Evolutionary conservation across 2,797 vertebrate species (phyloP).

Genomic region (Ara ararauna): DNA sequence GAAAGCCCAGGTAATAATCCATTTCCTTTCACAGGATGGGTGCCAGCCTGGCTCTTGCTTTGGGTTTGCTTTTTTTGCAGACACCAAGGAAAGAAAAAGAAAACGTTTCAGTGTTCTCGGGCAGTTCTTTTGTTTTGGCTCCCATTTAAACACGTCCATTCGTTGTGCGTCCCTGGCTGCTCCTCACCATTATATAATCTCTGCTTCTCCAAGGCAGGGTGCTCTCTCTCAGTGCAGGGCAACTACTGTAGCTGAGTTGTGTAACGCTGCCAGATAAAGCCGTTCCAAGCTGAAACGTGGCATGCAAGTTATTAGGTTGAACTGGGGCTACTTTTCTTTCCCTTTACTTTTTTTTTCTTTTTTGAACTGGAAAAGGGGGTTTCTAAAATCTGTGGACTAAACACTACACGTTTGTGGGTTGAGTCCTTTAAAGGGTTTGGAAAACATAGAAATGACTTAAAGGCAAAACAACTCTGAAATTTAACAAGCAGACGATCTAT

Average conservation of each 20-base stretch:
- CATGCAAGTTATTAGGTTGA: slow-evolving; percentile 50
- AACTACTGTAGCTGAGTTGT: slow-evolving; percentile 36
- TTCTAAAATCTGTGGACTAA: not conserved
- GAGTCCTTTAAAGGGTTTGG: not conserved
- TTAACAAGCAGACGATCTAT: not conserved
- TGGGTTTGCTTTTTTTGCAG: not conserved
- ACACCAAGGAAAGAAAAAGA: slow-evolving; percentile 29
- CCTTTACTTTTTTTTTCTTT: not conserved
- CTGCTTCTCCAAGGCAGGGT: slow-evolving; percentile 60
- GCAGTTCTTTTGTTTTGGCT: slow-evolving; percentile 42
- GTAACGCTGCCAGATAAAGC: slow-evolving; percentile 48
- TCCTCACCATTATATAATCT: slow-evolving; percentile 45
- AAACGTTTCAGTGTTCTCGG: not conserved
- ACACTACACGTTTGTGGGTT: not conserved
- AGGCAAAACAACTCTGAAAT: not conserved
- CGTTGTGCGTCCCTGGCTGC: slow-evolving; percentile 7
- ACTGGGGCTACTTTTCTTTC: not conserved
- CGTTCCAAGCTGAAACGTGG: slow-evolving; percentile 56
- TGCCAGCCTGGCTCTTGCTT: slow-evolving; percentile 28
- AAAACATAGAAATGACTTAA: not conserved
- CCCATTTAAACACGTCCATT: slow-evolving; percentile 15
- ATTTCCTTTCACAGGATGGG: slow-evolving; percentile 24
- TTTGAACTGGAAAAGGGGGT: not conserved
- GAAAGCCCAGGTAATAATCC: slow-evolving; percentile 29
- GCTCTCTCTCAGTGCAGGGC: slow-evolving; percentile 56